phyloP scores from a whole-genome alignment of 2,888 invertebrate genomes.

The Pachymerium ferrugineum region DNA sequence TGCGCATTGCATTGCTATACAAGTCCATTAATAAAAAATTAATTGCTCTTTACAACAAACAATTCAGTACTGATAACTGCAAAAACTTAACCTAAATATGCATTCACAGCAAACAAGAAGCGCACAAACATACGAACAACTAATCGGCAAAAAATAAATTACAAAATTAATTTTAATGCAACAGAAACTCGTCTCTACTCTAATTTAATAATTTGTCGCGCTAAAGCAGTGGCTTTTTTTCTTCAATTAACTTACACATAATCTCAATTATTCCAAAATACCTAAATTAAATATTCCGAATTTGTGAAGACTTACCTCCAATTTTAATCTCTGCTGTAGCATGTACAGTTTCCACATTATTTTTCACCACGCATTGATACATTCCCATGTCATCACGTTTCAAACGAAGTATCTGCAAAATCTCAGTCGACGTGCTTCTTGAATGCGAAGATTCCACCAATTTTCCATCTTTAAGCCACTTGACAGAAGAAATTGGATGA shows the following conservation, averaged over 20 bases:
- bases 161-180: too few relatives aligned
- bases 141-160: not conserved
- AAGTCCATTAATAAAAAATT: too few relatives aligned
- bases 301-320: conserved; percentile 31
- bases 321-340: conserved; percentile 33
- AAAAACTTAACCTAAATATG: too few relatives aligned
- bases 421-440: not conserved
- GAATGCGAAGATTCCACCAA: conserved; percentile 57
- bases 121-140: not conserved
- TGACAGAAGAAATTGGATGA: conserved; percentile 79
- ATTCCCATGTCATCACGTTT: conserved; percentile 30
- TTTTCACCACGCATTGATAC: conserved; percentile 44
- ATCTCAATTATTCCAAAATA: not conserved
- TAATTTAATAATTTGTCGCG: too few relatives aligned
- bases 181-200: too few relatives aligned
- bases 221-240: too few relatives aligned
- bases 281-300: too few relatives aligned
- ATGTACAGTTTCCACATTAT: conserved; percentile 34
- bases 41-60: too few relatives aligned
- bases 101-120: too few relatives aligned
- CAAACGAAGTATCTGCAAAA: not conserved
- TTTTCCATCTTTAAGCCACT: conserved; percentile 89
- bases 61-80: too few relatives aligned
- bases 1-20: too few relatives aligned
- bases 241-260: too few relatives aligned